phyloP scores from a whole-genome alignment of 2,888 invertebrate genomes.

The Myopa testacea region DNA sequence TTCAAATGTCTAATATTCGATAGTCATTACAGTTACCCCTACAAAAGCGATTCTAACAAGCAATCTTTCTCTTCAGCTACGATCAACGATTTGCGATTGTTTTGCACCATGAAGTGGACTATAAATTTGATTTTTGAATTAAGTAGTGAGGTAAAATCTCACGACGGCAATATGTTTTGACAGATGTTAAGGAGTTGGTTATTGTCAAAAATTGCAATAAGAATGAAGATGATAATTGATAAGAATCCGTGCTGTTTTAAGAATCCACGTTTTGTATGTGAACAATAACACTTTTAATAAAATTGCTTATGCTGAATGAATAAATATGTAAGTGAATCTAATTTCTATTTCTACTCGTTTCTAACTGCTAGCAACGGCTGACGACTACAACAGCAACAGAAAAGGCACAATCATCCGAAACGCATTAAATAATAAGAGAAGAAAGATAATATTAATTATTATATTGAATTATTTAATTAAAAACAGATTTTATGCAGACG shows the following conservation, averaged over 20 bases:
- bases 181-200: neutral
- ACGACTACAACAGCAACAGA: constrained; percentile 58
- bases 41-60: no score
- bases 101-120: no score
- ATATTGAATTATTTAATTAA: no score
- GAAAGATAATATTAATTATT: no score
- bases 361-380: constrained; percentile 34
- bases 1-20: no score
- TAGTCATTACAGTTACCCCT: no score
- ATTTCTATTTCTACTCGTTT: constrained; percentile 21
- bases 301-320: neutral
- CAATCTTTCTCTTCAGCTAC: no score
- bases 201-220: constrained; percentile 9
- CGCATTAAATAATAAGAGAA: constrained; percentile 40
- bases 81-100: no score
- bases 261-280: neutral
- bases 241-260: neutral
- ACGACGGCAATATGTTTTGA: no score
- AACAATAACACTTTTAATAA: neutral
- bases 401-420: constrained; percentile 60
- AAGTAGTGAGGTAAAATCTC: no score
- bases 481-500: no score
- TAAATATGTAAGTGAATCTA: neutral
- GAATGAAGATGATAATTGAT: neutral
- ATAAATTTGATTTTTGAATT: no score